These are phyloP conservation scores for Timandra comae DNA, from an alignment of 2,888 invertebrate species.

Conservation along the genomic window DNA sequence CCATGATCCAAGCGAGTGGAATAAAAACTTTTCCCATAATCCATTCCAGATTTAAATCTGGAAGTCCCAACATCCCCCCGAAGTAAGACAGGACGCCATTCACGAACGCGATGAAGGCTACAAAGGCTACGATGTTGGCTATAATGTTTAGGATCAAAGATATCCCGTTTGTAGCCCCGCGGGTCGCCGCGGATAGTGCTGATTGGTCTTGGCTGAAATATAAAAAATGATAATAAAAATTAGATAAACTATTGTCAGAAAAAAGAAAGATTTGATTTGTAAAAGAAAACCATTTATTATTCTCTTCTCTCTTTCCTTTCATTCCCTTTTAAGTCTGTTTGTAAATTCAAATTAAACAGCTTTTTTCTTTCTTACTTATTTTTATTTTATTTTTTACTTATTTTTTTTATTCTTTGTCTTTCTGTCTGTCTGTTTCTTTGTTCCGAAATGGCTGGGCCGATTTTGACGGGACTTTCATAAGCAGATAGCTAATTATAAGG, in stretches of 20 bases:
- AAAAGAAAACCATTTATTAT: too few relatives aligned
- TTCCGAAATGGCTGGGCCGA: too few relatives aligned
- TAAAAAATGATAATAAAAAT: constrained; percentile 1
- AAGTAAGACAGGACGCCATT: constrained; percentile 89
- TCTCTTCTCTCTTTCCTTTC: too few relatives aligned
- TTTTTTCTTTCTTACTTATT: too few relatives aligned
- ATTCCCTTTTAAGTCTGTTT: too few relatives aligned
- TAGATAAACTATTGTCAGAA: too few relatives aligned
- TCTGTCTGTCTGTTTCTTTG: too few relatives aligned
- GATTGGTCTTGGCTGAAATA: constrained; percentile 84
- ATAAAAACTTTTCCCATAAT: constrained; percentile 92
- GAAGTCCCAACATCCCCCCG: constrained; percentile 84
- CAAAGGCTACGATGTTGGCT: constrained; percentile 94
- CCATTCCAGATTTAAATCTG: constrained; percentile 80
- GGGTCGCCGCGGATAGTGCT: constrained; percentile 92
- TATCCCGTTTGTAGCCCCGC: constrained; percentile 90
- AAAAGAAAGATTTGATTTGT: too few relatives aligned
- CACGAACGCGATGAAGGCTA: constrained; percentile 90
- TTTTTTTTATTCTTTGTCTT: too few relatives aligned
- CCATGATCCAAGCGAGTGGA: constrained; percentile 94
- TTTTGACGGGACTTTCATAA: background rate
- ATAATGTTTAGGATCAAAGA: constrained; percentile 89
- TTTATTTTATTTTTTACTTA: too few relatives aligned
- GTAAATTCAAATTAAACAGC: too few relatives aligned
- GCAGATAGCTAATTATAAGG: too few relatives aligned